Percentiles rank a stretch among this genome's conserved stretches.
Evolutionary conservation across 53 echinoderm and acorn worm species (phyloP).

Genomic region (Paelopatides confundens): DNA sequence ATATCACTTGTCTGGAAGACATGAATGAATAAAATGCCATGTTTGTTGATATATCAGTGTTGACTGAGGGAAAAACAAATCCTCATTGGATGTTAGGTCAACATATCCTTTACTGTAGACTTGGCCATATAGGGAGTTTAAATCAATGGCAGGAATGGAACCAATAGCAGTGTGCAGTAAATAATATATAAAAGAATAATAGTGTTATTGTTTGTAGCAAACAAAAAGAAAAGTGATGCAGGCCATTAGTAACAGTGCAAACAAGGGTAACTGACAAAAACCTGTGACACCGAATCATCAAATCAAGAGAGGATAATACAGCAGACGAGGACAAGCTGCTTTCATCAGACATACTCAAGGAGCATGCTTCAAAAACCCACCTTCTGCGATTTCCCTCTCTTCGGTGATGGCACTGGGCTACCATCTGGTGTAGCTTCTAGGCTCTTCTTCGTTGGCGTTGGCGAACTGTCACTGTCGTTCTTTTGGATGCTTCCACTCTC

Average conservation of each 20-base stretch:
- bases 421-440: conserved; percentile 41
- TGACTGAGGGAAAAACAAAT: no score
- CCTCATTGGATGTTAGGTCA: no score
- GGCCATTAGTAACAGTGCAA: background rate
- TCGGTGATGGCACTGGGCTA: conserved; percentile 70
- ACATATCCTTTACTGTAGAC: no score
- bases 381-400: conserved; percentile 63
- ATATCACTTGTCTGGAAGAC: no score
- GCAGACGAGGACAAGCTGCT: background rate
- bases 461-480: background rate
- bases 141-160: no score
- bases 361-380: conserved; percentile 39
- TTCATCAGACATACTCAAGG: background rate
- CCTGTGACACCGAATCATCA: background rate
- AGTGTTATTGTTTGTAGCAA: background rate
- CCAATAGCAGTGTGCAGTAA: no score
- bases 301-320: background rate
- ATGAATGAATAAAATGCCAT: no score
- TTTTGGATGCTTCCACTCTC: background rate
- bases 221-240: background rate
- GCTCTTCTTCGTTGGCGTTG: conserved; percentile 32
- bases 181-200: no score
- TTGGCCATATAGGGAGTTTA: no score
- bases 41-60: no score
- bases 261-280: background rate